Base-by-base conservation (phyloP, 2,888 invertebrate genomes). In the Sturmia bella region DNA sequence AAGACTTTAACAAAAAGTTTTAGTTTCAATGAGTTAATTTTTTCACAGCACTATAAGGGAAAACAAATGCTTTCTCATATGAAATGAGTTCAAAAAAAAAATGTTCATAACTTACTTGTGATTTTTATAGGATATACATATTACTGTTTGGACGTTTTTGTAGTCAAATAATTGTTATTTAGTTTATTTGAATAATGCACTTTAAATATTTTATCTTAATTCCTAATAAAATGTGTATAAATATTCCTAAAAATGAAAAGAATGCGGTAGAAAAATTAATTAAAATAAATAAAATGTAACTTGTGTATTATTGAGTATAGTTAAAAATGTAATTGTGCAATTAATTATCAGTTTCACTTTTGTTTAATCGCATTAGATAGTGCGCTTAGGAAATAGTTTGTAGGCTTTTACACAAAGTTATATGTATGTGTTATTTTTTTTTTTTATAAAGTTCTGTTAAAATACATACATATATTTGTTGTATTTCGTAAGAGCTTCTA, bases 181-280 rank as follows among this genome's bases (percentile, higher is more conserved):
- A 32, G 11, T 75, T 63, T 64, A n/a, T 73, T 81, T 63, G 61
- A 43, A 68, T 80, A 82, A 82, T 82, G 82, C 82, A 82, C 78
- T 82, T 79, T 82, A 72, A 73, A 84, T 81, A 56, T 76, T 78
- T 81, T 59, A 19, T 78, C 63, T 81, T 81, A 84, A 80, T 85
- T 85, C 84, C 88, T 90, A 91, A 88, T 91, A 91, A 89, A 88
- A 91, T 85, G 86, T 89, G 87, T 89, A 91, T 84, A 91, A 83
- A 86, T 91, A 91, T 87, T 91, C 75, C 54, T 68, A 84, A 66
- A 77, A 85, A 88, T 61, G 85, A 84, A 72, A 75, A 86, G 72
- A 84, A 83, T 76, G 41, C 15, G n/a, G n/a, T 73, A 12, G n/a
- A 64, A 56, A 66, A 66, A 41, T 11, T 68, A 68, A 72, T 56